Base-by-base conservation (phyloP, 2,113 vertebrate genomes). In the Camelus dromedarius region DNA sequence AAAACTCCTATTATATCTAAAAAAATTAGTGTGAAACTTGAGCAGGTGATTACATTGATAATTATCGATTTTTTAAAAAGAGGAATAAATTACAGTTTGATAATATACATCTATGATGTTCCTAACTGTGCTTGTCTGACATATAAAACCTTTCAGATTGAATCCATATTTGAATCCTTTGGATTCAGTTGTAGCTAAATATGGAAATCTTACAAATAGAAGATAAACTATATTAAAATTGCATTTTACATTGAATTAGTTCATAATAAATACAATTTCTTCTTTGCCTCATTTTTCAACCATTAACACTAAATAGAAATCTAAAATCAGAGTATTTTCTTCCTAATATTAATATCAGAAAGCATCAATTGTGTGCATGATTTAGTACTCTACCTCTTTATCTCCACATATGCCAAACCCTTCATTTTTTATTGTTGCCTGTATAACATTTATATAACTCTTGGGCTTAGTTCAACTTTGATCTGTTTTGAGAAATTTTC, bases 101-200 rank as follows among this genome's bases (percentile, higher is more conserved):
- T 90, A 91, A 97, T 96, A 90, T n/a, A 35, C 58, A 35, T 24
- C 90, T 76, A 75, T 97, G 76, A 96, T 46, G 96, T 97, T 97
- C 93, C 69, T 97, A 97, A 75, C 72, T 54, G 12, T 69, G 90
- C 85, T 26, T 83, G 35, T 87, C 60, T 64, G 77, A 97, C 62
- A 90, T 89, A 20, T 30, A 83, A 62, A 93, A 97, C 48, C 87
- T 97, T 95, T 84, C 70, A 83, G 52, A 70, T 96, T 89, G 91
- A 98, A 97, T 82, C 67, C 24, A 96, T 94, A 95, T 89, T 86
- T 60, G 73, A 98, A 95, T 89, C 81, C 91, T 98, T 97, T 93
- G 58, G 92, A 64, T 66, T 98, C 77, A 96, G n/a, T 95, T 86
- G 28, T 89, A 94, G 81, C 52, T 93, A 97, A 97, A 97, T 96